Base-by-base conservation (phyloP, 2,113 vertebrate species). In the Cynopterus brachyotis region DNA sequence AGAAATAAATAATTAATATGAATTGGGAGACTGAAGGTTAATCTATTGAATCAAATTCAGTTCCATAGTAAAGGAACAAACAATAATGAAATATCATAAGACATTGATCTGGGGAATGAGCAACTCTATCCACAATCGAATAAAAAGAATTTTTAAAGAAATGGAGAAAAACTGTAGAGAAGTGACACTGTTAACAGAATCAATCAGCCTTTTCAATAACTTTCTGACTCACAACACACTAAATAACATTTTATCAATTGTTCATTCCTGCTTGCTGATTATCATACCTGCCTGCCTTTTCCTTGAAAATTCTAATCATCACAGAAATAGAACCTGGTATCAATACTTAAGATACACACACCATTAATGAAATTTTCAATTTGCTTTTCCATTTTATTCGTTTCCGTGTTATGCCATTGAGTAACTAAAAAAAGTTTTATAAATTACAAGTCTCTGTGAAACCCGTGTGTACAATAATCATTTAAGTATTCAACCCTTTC, bases 401-500 rank as follows among this genome's bases (percentile, higher is more conserved):
- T 97, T 98, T 96, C 47, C 67, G 97, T 75, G 47, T 89, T 95
- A 94, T 85, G 70, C 93, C 64, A 83, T 42, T 89, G 82, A 98
- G 97, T 95, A 98, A 98, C 89, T 98, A 66, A 96, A 97, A 98
- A 64, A 96, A 84, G 32, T 96, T 96, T 88, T 83, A 59, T 92
- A 97, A 97, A 97, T 97, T 97, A 93, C 64, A 97, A 96, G 96
- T 97, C 84, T 70, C 94, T 69, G 26, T 0, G 20, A 97, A 96
- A 62, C 2, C 5, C 4, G 0, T 64, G 40, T 89, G 90, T 85
- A 97, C 19, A 97, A 95, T 80, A 98, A 95, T 96, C 0, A 97
- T 97, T 98, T 97, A 98, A 97, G 98, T 97, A 98, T 97, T 97
- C 10, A 50, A 89, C 40, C 32, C 30, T 89, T 96, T 98, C 57